Conservation (phyloP, 2,888 invertebrate genomes). For the Dorcus parallelipipedus region DNA sequence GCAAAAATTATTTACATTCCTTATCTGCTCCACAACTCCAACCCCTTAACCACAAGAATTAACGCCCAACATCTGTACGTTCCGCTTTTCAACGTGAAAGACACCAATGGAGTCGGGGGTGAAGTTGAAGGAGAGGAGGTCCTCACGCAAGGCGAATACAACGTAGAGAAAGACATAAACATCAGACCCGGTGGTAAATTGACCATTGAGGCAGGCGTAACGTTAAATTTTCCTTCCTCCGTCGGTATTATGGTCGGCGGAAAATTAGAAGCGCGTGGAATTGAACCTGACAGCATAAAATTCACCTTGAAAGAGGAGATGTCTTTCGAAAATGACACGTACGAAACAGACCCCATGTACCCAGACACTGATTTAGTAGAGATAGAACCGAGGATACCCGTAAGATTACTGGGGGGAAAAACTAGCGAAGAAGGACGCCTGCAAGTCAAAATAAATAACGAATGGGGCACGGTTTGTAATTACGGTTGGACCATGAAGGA, state of each 20-base stretch:
- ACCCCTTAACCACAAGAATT: conserved; percentile 81
- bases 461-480: conserved; percentile 97
- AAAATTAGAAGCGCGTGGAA: conserved; percentile 77
- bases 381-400: conserved; percentile 63
- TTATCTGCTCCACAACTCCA: conserved; percentile 83
- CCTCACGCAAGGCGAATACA: conserved; percentile 79
- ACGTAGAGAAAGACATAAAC: conserved; percentile 91
- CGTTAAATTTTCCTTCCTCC: conserved; percentile 83
- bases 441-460: conserved; percentile 77
- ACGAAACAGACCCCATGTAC: conserved; percentile 52
- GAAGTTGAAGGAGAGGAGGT: conserved; percentile 90
- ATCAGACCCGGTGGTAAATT: conserved; percentile 90
- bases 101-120: conserved; percentile 74
- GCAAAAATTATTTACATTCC: conserved; percentile 91
- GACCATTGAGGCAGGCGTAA: conserved; percentile 83
- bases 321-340: conserved; percentile 60
- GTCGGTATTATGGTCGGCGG: conserved; percentile 97
- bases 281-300: conserved; percentile 73
- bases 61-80: conserved; percentile 74
- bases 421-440: conserved; percentile 82
- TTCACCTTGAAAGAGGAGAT: conserved; percentile 78
- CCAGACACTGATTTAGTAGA: conserved; percentile 60
- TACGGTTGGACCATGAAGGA: conserved; percentile 91
- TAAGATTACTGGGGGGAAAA: conserved; percentile 78
- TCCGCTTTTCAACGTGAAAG: conserved; percentile 68